These are phyloP conservation scores for Ethmia dodecea DNA, from an alignment of 2,888 invertebrate species.

Conservation along the genomic window DNA sequence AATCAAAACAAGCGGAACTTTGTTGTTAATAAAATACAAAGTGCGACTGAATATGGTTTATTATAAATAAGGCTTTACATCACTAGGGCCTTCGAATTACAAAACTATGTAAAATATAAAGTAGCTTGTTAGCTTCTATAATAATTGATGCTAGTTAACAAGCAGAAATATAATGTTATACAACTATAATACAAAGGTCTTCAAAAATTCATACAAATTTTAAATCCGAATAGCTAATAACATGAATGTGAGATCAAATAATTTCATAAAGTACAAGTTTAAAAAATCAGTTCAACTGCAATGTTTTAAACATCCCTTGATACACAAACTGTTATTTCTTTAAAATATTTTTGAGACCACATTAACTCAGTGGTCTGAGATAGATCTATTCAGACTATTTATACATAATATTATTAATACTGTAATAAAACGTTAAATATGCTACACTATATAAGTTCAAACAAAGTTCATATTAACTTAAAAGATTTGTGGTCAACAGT, in stretches of 20 bases:
- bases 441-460: too few relatives aligned
- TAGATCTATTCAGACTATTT: too few relatives aligned
- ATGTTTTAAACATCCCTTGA: too few relatives aligned
- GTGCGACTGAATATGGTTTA: slow-evolving; percentile 70
- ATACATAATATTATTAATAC: too few relatives aligned
- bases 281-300: slow-evolving; percentile 20
- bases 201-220: slow-evolving; percentile 25
- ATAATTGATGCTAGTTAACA: slow-evolving; percentile 25
- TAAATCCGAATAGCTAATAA: slow-evolving; percentile 27
- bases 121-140: slow-evolving; percentile 21
- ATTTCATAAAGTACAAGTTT: too few relatives aligned
- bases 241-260: slow-evolving; percentile 43
- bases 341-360: too few relatives aligned
- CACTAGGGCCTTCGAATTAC: slow-evolving; percentile 56
- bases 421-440: too few relatives aligned
- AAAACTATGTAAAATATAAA: slow-evolving; percentile 50
- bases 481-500: slow-evolving; percentile 25
- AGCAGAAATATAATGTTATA: slow-evolving; percentile 25
- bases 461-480: slow-evolving; percentile 1
- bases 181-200: slow-evolving; percentile 23
- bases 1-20: slow-evolving; percentile 41
- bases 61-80: slow-evolving; percentile 69
- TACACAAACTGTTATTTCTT: too few relatives aligned
- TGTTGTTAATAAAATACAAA: slow-evolving; percentile 64
- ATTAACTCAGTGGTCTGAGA: too few relatives aligned